Evolutionary conservation across 2,888 invertebrate species (phyloP), one percentile per base, ranked within the genome.

Genomic region (Taenaris catops): DNA sequence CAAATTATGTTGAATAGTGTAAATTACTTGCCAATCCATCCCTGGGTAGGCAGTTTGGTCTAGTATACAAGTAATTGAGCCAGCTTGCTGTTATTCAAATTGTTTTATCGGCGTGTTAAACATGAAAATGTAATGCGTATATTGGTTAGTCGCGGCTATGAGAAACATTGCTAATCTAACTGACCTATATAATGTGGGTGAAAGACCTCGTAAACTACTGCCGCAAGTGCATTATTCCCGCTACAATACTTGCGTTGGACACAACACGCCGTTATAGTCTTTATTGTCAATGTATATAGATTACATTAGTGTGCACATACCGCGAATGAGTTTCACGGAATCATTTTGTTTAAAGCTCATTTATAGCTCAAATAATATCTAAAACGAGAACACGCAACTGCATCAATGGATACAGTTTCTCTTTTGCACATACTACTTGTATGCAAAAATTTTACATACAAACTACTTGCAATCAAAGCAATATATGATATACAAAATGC

Each of bases 181-280:
- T 86, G 84, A 84, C 84, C 84, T 65, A 86, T 86, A 81, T 84
- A 68, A 59, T 63, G 63, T 63, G 66, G 84, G 84, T 84, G 84
- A 86, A 84, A 83, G 83, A 86, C 84, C 84, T 83, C 84, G 67
- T 86, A 81, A 84, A 84, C 78, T 72, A 74, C 68, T 72, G 58
- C 71, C 64, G 62, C 58, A 61, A 65, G 70, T 72, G 75, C 76
- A 80, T 75, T 80, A 79, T 81, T 79, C 75, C 78, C 66, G 68
- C 73, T 74, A 80, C 74, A 73, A 72, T 75, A 67, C 68, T 60
- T 48, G 46, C 48, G 48, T 43, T 51, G 38, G 38, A 48, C 60
- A 63, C 51, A 48, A 19, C 39, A 48, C 25, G 37, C 74, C 52
- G 79, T 64, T 67, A 54, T 72, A 61, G 46, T 46, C 53, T 62